phyloP scores from a whole-genome alignment of 1,140 invertebrate species.

The Batillaria attramentaria region DNA sequence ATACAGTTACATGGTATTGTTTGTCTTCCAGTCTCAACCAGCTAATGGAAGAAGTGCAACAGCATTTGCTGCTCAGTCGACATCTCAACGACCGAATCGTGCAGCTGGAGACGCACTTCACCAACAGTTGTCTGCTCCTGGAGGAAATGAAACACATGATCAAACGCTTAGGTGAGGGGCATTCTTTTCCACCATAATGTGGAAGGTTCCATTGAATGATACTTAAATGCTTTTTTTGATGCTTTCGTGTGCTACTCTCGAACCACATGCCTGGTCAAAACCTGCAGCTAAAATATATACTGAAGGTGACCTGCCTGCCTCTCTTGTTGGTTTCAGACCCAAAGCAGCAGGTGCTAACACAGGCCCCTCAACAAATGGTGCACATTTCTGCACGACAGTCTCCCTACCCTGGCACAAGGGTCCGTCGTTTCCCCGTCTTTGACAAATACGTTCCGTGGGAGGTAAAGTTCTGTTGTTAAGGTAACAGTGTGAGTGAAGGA shows the following conservation, averaged over 20 bases:
- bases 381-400: slow-evolving; percentile 70
- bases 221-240: not conserved
- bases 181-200: not conserved
- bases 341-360: slow-evolving; percentile 12
- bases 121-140: slow-evolving; percentile 63
- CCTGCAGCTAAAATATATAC: too few species aligned
- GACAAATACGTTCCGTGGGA: slow-evolving; percentile 74
- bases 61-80: slow-evolving; percentile 63
- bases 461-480: slow-evolving; percentile 57
- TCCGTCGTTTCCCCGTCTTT: slow-evolving; percentile 72
- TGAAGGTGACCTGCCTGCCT: too few species aligned
- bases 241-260: too few species aligned
- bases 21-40: slow-evolving; percentile 51
- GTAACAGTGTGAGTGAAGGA: too few species aligned
- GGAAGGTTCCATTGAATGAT: slow-evolving; percentile 4
- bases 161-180: slow-evolving; percentile 60
- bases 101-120: slow-evolving; percentile 68
- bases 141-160: slow-evolving; percentile 70
- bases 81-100: slow-evolving; percentile 68
- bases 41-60: slow-evolving; percentile 67
- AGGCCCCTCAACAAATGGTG: slow-evolving; percentile 37
- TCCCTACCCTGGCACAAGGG: slow-evolving; percentile 71
- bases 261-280: too few species aligned
- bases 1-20: too few species aligned
- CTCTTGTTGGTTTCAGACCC: slow-evolving; percentile 38